Percentiles rank a stretch among this genome's conserved stretches.
These are phyloP conservation scores for Strongylocentrotus purpuratus DNA, from an alignment of 35 echinoderm and acorn worm genomes.

Conservation along the genomic window DNA sequence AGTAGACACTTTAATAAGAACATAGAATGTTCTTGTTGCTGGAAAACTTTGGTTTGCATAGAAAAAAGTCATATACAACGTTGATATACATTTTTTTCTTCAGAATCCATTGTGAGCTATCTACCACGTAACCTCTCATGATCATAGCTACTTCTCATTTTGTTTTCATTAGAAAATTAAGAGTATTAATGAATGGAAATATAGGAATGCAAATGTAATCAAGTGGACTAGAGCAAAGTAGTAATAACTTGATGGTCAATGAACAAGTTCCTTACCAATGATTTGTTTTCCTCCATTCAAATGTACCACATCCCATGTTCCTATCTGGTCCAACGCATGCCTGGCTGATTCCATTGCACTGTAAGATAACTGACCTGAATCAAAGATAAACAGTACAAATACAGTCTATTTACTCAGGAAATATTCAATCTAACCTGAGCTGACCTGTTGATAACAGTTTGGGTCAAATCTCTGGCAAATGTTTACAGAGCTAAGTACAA, in stretches of 20 bases:
- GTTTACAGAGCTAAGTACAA: not conserved
- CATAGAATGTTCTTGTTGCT: too few relatives aligned
- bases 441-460: not conserved
- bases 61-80: too few relatives aligned
- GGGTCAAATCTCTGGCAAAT: not conserved
- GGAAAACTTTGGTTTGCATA: too few relatives aligned
- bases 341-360: constrained; percentile 90
- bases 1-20: too few relatives aligned
- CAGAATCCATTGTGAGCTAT: too few relatives aligned
- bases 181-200: too few relatives aligned
- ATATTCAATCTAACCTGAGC: not conserved
- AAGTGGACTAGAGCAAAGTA: not conserved
- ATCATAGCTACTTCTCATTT: too few relatives aligned
- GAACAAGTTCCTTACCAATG: constrained; percentile 65
- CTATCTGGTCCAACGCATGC: constrained; percentile 70
- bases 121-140: too few relatives aligned
- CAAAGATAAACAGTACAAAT: not conserved
- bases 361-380: constrained; percentile 81
- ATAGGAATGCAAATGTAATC: too few relatives aligned
- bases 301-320: constrained; percentile 92
- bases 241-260: not conserved
- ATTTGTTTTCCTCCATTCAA: constrained; percentile 93
- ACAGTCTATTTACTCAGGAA: not conserved
- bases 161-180: too few relatives aligned
- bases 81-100: too few relatives aligned